Evolutionary conservation across 2,113 vertebrate species (phyloP).

Genomic region (Manacus vitellinus): DNA sequence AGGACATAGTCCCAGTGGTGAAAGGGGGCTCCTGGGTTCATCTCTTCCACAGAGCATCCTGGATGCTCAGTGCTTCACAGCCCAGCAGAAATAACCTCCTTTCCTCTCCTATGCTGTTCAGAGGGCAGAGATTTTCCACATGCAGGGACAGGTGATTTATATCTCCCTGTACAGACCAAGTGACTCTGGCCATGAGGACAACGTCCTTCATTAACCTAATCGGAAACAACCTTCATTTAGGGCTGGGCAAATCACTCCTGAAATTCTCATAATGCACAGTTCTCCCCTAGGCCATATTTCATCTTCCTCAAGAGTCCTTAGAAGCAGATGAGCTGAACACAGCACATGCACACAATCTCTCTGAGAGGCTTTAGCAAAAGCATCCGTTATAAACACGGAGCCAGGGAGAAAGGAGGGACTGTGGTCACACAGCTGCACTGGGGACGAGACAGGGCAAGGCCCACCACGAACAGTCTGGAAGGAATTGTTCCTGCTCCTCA

Average conservation of each 20-base stretch:
- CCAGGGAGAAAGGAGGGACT: not conserved
- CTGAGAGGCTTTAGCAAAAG: not conserved
- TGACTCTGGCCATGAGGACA: not conserved
- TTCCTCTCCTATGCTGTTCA: not conserved
- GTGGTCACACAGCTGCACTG: constrained; percentile 2
- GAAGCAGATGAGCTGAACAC: not conserved
- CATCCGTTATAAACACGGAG: not conserved
- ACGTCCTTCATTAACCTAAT: not conserved
- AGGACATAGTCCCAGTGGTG: not conserved
- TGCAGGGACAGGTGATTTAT: not conserved
- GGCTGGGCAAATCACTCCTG: not conserved
- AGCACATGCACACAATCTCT: not conserved
- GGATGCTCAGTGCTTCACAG: not conserved
- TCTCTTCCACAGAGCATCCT: not conserved
- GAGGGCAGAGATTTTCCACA: not conserved
- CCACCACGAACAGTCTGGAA: not conserved
- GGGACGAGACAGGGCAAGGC: not conserved
- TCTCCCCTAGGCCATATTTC: not conserved
- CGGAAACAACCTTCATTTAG: not conserved
- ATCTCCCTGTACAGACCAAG: not conserved
- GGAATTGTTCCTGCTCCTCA: constrained; percentile 2
- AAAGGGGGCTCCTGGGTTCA: not conserved
- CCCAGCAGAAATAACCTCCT: not conserved
- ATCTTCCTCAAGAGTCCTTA: not conserved
- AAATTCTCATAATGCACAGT: not conserved